phyloP scores from a whole-genome alignment of 2,888 invertebrate genomes.

The Acronicta psi region DNA sequence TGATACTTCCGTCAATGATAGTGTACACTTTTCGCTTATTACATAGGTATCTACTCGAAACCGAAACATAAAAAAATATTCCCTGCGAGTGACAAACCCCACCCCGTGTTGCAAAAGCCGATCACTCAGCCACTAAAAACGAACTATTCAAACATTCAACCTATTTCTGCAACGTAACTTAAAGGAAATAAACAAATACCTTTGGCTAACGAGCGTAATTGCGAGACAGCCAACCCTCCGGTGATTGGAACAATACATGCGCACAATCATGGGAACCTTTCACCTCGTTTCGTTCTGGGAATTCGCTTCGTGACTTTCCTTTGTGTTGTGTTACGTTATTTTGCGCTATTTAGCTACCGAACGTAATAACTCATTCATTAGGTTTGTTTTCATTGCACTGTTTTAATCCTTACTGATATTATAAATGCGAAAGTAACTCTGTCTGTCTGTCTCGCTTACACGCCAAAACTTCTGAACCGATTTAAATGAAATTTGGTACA shows the following conservation, averaged over 20 bases:
- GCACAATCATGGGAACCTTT: constrained; percentile 77
- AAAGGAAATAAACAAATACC: constrained; percentile 25
- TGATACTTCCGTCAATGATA: too few relatives aligned
- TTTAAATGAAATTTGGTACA: too few relatives aligned
- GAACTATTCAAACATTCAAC: neutral
- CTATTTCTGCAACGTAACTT: constrained; percentile 6
- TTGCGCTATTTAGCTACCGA: constrained; percentile 25
- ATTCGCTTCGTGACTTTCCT: constrained; percentile 70
- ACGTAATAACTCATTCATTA: constrained; percentile 12
- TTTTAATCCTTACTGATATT: too few relatives aligned
- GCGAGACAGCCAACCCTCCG: constrained; percentile 47
- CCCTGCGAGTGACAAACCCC: too few relatives aligned
- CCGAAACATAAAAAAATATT: too few relatives aligned
- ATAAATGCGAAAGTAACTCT: too few relatives aligned
- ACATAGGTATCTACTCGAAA: too few relatives aligned
- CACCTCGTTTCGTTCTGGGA: constrained; percentile 72
- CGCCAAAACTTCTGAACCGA: too few relatives aligned
- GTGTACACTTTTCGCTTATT: too few relatives aligned
- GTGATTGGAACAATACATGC: constrained; percentile 54
- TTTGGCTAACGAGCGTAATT: constrained; percentile 26
- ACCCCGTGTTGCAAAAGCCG: too few relatives aligned
- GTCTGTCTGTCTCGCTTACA: too few relatives aligned
- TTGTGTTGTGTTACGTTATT: constrained; percentile 60
- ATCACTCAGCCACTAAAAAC: too few relatives aligned
- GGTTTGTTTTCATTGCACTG: neutral